These are phyloP conservation scores for Zonotrichia albicollis DNA, from an alignment of 2,797 vertebrate genomes.

Conservation along the genomic window DNA sequence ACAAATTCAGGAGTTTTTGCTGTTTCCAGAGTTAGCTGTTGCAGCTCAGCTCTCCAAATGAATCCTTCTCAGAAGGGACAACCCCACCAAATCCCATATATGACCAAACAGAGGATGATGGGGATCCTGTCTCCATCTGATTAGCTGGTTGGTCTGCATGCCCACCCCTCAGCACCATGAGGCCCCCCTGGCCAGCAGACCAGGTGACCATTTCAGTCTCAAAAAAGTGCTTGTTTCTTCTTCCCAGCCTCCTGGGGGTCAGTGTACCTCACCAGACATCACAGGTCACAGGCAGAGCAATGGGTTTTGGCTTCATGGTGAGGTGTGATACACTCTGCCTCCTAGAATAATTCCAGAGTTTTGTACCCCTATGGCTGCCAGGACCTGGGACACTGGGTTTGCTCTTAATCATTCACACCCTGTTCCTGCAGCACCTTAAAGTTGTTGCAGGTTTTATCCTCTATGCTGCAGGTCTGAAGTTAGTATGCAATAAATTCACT, in stretches of 20 bases:
- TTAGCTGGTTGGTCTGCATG: background rate
- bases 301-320: background rate
- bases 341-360: background rate
- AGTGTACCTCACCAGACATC: background rate
- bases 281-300: background rate
- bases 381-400: background rate
- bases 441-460: background rate
- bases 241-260: background rate
- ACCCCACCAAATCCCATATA: background rate
- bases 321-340: background rate
- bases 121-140: background rate
- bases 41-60: background rate
- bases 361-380: background rate
- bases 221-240: background rate
- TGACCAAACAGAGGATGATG: background rate
- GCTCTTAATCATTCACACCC: rapidly evolving
- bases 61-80: background rate
- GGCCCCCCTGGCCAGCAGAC: background rate
- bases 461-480: background rate
- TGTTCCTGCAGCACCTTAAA: rapidly evolving
- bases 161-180: background rate
- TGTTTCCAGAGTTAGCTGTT: background rate
- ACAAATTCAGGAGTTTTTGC: background rate
- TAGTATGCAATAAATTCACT: background rate
- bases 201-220: background rate